Conservation (phyloP, 2,113 vertebrate genomes). For the Cyanoderma ruficeps region DNA sequence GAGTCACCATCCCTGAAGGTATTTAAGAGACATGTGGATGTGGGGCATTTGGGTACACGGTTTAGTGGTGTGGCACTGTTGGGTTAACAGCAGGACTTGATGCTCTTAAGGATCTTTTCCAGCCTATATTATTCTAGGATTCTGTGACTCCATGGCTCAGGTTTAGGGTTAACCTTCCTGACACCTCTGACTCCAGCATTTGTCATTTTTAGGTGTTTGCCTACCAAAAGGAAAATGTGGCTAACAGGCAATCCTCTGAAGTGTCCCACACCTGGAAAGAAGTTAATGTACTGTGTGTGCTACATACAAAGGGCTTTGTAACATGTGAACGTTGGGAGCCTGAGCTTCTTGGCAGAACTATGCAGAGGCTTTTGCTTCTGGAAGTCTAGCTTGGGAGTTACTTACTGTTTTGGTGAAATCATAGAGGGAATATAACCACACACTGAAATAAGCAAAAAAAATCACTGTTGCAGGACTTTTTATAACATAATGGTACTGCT, state of each 20-base stretch:
- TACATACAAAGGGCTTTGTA: neutral
- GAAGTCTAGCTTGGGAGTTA: neutral
- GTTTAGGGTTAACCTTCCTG: neutral
- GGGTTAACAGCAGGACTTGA: neutral
- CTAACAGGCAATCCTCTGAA: neutral
- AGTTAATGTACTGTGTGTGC: neutral
- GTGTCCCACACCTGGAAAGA: neutral
- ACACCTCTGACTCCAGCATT: neutral
- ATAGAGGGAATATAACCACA: neutral
- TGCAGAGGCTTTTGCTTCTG: neutral
- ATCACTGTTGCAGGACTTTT: neutral
- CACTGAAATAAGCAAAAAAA: neutral
- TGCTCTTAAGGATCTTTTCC: neutral
- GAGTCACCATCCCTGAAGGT: neutral
- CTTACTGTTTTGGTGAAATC: neutral
- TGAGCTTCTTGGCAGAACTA: neutral
- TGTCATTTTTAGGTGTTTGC: neutral
- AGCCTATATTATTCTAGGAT: neutral
- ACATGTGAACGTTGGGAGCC: neutral
- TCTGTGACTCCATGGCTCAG: neutral
- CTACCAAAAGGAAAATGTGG: neutral
- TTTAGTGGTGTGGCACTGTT: neutral
- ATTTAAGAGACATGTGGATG: neutral
- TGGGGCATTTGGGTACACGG: neutral
- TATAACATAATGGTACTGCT: neutral